phyloP scores from a whole-genome alignment of 2,888 invertebrate genomes.

The Chouioia cunea region DNA sequence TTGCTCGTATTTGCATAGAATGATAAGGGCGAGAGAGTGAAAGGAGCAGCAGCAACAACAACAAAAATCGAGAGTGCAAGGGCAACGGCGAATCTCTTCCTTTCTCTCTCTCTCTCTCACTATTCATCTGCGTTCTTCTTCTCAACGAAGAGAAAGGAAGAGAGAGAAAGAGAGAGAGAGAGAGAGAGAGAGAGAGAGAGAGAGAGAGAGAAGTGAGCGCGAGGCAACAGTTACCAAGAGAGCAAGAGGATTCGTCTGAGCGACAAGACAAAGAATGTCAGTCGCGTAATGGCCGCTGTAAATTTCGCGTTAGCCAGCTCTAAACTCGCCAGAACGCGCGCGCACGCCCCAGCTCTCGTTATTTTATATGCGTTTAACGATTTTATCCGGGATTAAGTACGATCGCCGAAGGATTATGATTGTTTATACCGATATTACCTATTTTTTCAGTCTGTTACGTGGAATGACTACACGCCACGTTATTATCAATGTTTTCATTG shows the following conservation, averaged over 20 bases:
- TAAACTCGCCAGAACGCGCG: conserved; percentile 47
- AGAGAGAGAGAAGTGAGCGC: conserved; percentile 28
- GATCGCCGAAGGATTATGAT: conserved; percentile 31
- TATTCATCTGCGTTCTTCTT: no score
- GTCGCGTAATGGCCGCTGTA: conserved; percentile 62
- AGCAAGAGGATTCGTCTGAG: conserved; percentile 53
- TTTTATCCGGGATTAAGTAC: conserved; percentile 40
- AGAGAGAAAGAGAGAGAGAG: conserved; percentile 28
- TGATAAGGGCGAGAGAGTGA: conserved; percentile 19
- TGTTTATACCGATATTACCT: conserved; percentile 5
- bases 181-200: neutral
- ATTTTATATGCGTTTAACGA: conserved; percentile 47
- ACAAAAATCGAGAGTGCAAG: conserved; percentile 29
- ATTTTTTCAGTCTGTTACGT: no score
- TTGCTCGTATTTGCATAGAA: conserved; percentile 40
- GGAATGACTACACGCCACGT: no score
- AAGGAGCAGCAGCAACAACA: neutral
- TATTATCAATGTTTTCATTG: no score
- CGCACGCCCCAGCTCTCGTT: conserved; percentile 24
- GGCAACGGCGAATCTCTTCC: conserved; percentile 43
- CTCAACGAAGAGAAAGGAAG: neutral
- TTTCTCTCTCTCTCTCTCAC: neutral
- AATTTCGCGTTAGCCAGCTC: conserved; percentile 60
- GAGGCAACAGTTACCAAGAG: conserved; percentile 31
- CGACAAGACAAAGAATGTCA: conserved; percentile 65